Conservation (phyloP, 2,113 vertebrate genomes). For the Ictidomys tridecemlineatus region DNA sequence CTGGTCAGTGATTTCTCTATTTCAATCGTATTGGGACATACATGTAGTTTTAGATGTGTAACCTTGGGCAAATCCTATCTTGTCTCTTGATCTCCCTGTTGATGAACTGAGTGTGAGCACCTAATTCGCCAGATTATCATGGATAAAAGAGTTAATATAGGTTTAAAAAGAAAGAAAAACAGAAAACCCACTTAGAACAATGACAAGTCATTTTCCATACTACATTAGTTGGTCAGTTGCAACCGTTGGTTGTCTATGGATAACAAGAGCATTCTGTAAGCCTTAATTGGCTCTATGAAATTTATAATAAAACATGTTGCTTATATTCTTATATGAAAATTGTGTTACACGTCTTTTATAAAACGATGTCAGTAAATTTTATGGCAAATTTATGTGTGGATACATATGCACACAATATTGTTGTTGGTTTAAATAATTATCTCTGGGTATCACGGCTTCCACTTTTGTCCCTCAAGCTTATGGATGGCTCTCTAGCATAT, state of each 20-base stretch:
- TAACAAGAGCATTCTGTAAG: neutral
- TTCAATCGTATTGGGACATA: neutral
- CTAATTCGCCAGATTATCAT: neutral
- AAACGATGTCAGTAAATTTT: neutral
- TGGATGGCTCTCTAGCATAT: conserved; percentile 63
- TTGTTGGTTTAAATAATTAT: conserved; percentile 44
- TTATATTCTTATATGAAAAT: neutral
- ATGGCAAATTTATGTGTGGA: neutral
- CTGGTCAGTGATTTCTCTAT: neutral
- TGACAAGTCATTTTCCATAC: neutral
- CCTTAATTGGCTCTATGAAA: neutral
- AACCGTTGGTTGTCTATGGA: neutral
- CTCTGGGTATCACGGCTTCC: neutral
- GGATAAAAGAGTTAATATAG: neutral
- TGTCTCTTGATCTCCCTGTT: neutral
- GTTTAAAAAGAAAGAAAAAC: neutral
- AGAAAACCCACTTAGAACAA: neutral
- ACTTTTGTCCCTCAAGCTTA: conserved; percentile 43
- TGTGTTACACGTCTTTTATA: neutral
- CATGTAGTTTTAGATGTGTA: neutral
- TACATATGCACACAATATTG: neutral
- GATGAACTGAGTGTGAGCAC: neutral
- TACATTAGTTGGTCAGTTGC: neutral
- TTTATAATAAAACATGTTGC: neutral
- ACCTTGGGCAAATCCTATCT: neutral